These are phyloP conservation scores for Chloromyia formosa DNA, from an alignment of 2,888 invertebrate genomes.

Conservation along the genomic window DNA sequence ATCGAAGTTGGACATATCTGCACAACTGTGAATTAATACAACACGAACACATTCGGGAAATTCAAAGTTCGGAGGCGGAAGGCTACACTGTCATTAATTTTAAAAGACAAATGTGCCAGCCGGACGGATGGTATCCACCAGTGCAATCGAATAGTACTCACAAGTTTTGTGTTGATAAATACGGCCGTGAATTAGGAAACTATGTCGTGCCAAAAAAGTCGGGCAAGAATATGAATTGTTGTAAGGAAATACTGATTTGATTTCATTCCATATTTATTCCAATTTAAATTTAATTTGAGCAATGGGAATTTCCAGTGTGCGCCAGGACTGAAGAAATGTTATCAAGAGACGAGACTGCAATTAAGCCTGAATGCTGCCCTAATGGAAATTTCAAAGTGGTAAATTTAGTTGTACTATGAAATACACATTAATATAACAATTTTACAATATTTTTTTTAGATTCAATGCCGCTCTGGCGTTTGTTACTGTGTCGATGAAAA, in stretches of 20 bases:
- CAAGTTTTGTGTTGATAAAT: conserved; percentile 69
- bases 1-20: conserved; percentile 60
- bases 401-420: not conserved
- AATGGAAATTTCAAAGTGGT: conserved; percentile 71
- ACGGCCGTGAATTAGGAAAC: conserved; percentile 66
- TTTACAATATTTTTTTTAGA: conserved; percentile 51
- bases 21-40: conserved; percentile 63
- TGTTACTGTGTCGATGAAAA: conserved; percentile 73
- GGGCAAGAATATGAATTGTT: conserved; percentile 68
- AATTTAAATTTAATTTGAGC: too few species aligned
- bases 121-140: conserved; percentile 66
- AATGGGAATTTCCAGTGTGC: conserved; percentile 71
- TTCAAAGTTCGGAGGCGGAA: conserved; percentile 56
- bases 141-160: conserved; percentile 61
- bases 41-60: conserved; percentile 56
- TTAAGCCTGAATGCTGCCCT: conserved; percentile 68
- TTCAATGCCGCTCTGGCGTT: conserved; percentile 70
- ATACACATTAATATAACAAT: too few species aligned
- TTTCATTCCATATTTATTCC: too few species aligned
- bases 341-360: conserved; percentile 58
- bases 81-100: conserved; percentile 58
- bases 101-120: conserved; percentile 64
- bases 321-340: conserved; percentile 67
- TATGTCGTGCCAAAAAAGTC: conserved; percentile 65
- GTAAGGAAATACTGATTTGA: conserved; percentile 63